Evolutionary conservation across 2,113 vertebrate genomes (phyloP).

Genomic region (Eulacestoma nigropectus): DNA sequence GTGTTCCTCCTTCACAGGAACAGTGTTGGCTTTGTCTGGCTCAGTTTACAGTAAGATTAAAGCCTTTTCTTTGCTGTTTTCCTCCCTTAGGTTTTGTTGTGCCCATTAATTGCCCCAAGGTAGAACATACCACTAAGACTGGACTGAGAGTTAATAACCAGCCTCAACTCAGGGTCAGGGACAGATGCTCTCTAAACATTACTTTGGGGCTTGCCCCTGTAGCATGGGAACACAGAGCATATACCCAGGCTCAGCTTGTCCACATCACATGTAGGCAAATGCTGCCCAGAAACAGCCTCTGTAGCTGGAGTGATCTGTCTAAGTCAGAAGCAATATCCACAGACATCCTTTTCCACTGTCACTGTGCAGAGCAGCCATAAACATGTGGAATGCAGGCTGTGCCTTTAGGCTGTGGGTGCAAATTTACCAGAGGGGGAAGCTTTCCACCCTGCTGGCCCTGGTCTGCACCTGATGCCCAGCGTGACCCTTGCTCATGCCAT

Average conservation of each 20-base stretch:
- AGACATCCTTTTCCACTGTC: not conserved
- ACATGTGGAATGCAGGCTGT: not conserved
- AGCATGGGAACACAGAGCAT: rapidly evolving
- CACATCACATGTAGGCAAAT: not conserved
- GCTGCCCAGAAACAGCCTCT: not conserved
- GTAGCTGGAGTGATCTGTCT: not conserved
- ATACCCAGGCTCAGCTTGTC: not conserved
- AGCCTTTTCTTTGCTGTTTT: not conserved
- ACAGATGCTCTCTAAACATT: not conserved
- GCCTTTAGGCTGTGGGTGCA: not conserved
- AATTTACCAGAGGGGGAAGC: not conserved
- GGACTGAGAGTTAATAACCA: not conserved
- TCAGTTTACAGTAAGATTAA: not conserved
- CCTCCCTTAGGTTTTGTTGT: not conserved
- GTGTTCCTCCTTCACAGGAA: not conserved
- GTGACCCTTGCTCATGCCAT: rapidly evolving
- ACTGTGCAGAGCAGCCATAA: not conserved
- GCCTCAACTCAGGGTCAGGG: rapidly evolving
- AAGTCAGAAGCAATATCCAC: not conserved
- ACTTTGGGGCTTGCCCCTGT: not conserved
- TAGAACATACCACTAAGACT: not conserved
- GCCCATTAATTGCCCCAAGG: not conserved
- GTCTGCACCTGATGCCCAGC: rapidly evolving
- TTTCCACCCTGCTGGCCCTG: not conserved
- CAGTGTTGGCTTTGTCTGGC: not conserved